Conservation (phyloP, 2,888 invertebrate species). For the Cataglyphis cursor region DNA sequence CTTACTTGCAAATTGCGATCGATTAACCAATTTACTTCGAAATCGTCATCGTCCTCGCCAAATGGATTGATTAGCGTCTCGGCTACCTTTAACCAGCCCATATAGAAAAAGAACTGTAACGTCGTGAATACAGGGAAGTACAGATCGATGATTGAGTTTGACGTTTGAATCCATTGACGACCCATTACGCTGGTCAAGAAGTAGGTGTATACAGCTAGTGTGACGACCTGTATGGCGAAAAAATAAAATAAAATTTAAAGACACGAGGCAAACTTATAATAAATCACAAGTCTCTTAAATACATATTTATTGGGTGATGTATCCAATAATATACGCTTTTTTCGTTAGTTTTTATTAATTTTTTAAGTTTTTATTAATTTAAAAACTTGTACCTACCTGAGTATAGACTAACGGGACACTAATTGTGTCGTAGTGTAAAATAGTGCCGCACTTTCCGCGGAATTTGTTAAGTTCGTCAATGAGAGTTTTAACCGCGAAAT, state of each 20-base stretch:
- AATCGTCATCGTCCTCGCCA: slow-evolving; percentile 97
- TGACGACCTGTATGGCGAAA: slow-evolving; percentile 90
- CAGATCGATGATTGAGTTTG: slow-evolving; percentile 90
- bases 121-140: slow-evolving; percentile 97
- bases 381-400: slow-evolving; percentile 78
- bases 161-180: slow-evolving; percentile 91
- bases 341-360: neutral
- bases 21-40: slow-evolving; percentile 97
- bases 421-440: slow-evolving; percentile 88
- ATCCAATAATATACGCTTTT: neutral
- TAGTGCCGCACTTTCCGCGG: slow-evolving; percentile 87
- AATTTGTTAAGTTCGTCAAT: slow-evolving; percentile 89
- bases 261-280: neutral
- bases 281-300: neutral
- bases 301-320: neutral
- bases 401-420: slow-evolving; percentile 88
- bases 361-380: neutral
- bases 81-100: slow-evolving; percentile 97
- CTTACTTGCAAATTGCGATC: slow-evolving; percentile 94
- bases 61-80: slow-evolving; percentile 97
- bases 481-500: slow-evolving; percentile 97
- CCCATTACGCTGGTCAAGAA: slow-evolving; percentile 96
- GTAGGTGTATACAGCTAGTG: slow-evolving; percentile 96
- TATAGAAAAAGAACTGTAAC: slow-evolving; percentile 95
- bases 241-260: neutral